These are phyloP conservation scores for Phylloscopus collybita DNA, from an alignment of 2,797 vertebrate species.

Conservation along the genomic window DNA sequence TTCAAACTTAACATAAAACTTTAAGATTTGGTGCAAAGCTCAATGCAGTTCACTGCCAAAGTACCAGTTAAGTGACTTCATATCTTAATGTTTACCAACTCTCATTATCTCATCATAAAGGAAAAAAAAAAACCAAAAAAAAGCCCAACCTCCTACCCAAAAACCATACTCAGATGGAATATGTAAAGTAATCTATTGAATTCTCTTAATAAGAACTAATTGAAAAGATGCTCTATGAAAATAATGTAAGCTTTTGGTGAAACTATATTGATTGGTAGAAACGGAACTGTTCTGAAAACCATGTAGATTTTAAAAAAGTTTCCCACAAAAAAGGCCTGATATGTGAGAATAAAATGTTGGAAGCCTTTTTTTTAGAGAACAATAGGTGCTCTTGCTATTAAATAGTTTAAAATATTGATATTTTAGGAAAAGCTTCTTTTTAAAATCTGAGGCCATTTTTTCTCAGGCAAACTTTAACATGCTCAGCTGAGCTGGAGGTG, in stretches of 20 bases:
- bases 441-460: background rate
- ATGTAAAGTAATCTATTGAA: background rate
- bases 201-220: background rate
- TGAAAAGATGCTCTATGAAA: background rate
- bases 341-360: background rate
- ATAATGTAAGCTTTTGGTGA: background rate
- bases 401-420: background rate
- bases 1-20: background rate
- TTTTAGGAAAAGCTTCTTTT: background rate
- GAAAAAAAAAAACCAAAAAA: background rate
- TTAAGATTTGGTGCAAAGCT: background rate
- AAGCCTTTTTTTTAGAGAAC: background rate
- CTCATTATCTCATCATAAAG: background rate
- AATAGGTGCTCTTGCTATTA: background rate
- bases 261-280: background rate
- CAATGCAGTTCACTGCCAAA: background rate
- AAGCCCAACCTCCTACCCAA: background rate
- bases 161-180: background rate
- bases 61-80: background rate
- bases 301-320: background rate
- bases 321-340: background rate
- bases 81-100: background rate
- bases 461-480: background rate
- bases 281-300: accelerated
- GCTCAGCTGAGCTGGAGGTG: background rate